phyloP scores from a whole-genome alignment of 1,140 invertebrate species.

The Drosophila mayri region DNA sequence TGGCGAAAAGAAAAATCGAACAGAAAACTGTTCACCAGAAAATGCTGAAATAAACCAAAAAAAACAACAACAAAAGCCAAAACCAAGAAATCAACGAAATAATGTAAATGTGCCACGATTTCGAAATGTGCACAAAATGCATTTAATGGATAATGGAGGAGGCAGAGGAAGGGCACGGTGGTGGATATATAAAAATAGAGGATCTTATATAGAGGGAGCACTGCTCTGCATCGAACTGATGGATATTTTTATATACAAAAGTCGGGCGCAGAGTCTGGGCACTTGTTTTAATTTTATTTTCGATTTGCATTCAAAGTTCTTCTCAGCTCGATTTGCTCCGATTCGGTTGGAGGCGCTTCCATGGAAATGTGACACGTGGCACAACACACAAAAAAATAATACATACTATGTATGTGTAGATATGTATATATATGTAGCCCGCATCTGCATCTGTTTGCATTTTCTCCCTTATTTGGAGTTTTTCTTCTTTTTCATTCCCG shows the following conservation, averaged over 20 bases:
- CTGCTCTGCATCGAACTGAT: conserved; percentile 35
- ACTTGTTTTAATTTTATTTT: conserved; percentile 69
- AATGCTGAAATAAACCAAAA: conserved; percentile 41
- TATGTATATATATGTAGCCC: conserved; percentile 41
- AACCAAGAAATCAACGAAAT: conserved; percentile 60
- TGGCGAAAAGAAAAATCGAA: conserved; percentile 58
- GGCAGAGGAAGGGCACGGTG: conserved; percentile 1
- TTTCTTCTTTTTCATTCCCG: conserved; percentile 35
- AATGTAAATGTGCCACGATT: conserved; percentile 79
- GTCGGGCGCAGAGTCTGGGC: conserved; percentile 54
- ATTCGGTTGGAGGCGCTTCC: conserved; percentile 36
- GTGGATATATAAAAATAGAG: conserved; percentile 64
- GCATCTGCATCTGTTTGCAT: conserved; percentile 51
- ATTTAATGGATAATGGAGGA: conserved; percentile 57
- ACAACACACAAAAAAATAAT: conserved; percentile 23
- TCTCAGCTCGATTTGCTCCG: conserved; percentile 33
- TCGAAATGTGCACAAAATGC: conserved; percentile 80
- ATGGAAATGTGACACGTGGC: conserved; percentile 55
- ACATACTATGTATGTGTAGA: conserved; percentile 26
- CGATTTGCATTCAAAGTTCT: conserved; percentile 70
- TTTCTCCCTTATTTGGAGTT: conserved; percentile 17
- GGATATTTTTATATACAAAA: conserved; percentile 55
- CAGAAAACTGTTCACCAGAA: conserved; percentile 50
- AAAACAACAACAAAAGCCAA: conserved; percentile 3
- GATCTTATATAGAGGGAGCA: conserved; percentile 36